Conservation (phyloP, 2,888 invertebrate species). For the Clitarchus hookeri region DNA sequence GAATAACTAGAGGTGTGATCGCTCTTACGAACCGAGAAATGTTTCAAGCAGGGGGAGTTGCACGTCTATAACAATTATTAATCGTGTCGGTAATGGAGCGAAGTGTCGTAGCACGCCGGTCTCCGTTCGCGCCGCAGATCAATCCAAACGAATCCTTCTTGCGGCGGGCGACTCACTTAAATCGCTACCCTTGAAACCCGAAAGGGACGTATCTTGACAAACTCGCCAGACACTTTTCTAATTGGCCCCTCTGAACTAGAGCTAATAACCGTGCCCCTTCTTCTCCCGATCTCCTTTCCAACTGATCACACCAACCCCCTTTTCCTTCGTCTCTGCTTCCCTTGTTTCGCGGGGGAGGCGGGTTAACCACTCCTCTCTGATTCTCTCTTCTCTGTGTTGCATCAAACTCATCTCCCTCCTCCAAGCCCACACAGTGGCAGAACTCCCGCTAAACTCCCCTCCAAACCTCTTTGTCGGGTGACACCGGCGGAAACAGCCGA, state of each 20-base stretch:
- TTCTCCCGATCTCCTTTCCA: background rate
- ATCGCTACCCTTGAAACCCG: background rate
- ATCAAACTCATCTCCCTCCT: background rate
- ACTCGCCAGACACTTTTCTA: conserved; percentile 22
- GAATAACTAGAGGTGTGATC: too few species aligned
- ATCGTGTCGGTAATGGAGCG: background rate
- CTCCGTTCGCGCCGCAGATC: background rate
- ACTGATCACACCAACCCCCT: background rate
- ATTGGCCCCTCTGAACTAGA: conserved; percentile 23
- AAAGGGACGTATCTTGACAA: background rate
- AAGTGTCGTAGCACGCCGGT: background rate
- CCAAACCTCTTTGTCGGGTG: background rate
- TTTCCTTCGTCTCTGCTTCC: background rate
- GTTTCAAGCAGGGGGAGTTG: too few species aligned
- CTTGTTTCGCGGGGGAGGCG: background rate
- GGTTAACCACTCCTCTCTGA: background rate
- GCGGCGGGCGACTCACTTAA: background rate
- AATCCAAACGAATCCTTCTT: background rate
- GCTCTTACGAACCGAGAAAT: too few species aligned
- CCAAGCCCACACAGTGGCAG: background rate
- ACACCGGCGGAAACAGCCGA: background rate
- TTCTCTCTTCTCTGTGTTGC: background rate
- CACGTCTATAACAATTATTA: too few species aligned
- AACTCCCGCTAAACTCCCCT: background rate
- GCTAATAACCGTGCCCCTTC: background rate